Evolutionary conservation across 2,113 vertebrate genomes (phyloP).

Genomic region (Myiozetetes cayanensis): DNA sequence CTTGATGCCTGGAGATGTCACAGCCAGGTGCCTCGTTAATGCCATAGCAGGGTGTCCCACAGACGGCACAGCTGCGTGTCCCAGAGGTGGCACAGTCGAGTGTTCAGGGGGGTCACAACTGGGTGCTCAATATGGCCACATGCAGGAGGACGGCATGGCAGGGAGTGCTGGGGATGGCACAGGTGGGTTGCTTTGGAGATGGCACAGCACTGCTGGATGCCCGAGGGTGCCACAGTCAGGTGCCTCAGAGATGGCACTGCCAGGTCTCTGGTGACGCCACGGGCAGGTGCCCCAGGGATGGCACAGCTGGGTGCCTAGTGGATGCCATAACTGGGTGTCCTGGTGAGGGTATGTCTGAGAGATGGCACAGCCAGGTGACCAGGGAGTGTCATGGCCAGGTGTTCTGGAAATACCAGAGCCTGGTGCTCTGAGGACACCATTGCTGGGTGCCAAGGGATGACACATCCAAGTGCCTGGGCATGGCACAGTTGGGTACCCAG

Average conservation of each 20-base stretch:
- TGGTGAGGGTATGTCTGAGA: neutral
- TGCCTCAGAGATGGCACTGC: neutral
- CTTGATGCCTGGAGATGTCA: accelerated
- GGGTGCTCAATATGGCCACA: neutral
- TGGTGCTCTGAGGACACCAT: too few relatives aligned
- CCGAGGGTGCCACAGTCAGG: neutral
- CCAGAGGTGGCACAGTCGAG: neutral
- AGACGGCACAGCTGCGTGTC: neutral
- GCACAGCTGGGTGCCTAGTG: neutral
- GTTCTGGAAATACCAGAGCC: too few relatives aligned
- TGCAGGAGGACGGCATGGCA: too few relatives aligned
- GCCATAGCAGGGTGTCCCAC: accelerated
- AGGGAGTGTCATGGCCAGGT: accelerated
- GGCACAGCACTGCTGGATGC: accelerated
- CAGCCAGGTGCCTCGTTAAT: neutral
- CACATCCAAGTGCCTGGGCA: neutral
- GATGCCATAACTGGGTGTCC: too few relatives aligned
- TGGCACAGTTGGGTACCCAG: neutral
- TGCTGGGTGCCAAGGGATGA: too few relatives aligned
- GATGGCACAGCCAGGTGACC: neutral
- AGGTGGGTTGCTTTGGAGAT: too few relatives aligned
- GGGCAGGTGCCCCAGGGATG: neutral
- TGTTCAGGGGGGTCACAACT: neutral
- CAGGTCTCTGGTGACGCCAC: neutral
- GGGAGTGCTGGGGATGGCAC: neutral